Evolutionary conservation across 2,113 vertebrate species (phyloP).

Genomic region (Corythornis vintsioides): DNA sequence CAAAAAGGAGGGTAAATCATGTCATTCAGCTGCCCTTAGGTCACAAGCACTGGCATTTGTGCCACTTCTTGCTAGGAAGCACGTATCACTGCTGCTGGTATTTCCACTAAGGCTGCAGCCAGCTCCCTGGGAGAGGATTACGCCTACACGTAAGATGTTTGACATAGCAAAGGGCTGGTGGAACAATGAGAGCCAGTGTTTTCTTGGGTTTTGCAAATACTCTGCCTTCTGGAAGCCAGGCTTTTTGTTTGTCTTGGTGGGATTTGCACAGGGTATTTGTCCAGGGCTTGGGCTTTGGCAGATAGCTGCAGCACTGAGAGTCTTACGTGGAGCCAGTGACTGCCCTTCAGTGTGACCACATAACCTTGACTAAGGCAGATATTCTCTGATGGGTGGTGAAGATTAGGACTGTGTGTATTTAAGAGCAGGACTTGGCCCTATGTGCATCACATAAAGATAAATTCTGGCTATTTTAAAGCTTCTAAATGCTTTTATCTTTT

Average conservation of each 20-base stretch:
- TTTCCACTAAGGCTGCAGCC: neutral
- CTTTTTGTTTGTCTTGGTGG: slow-evolving; percentile 50
- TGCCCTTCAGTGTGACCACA: neutral
- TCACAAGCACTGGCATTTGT: neutral
- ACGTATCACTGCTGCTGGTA: neutral
- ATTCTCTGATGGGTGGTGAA: neutral
- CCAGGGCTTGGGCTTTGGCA: neutral
- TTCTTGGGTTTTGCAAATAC: slow-evolving; percentile 7
- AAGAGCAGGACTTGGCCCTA: neutral
- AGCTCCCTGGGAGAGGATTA: neutral
- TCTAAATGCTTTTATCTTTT: slow-evolving; percentile 4
- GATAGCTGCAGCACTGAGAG: neutral
- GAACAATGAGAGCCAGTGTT: slow-evolving; percentile 49
- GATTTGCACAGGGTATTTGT: slow-evolving; percentile 3
- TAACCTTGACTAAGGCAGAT: neutral
- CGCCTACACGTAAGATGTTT: slow-evolving; percentile 7
- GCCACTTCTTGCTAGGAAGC: slow-evolving; percentile 1
- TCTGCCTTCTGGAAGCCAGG: slow-evolving; percentile 21
- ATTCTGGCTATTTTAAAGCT: neutral
- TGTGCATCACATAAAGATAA: neutral
- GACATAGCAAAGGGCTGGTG: slow-evolving; percentile 9
- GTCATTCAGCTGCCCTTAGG: neutral
- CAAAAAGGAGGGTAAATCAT: neutral
- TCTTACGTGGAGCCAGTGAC: neutral
- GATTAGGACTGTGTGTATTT: neutral